These are phyloP conservation scores for Heteronetta atricapilla DNA, from an alignment of 2,113 vertebrate genomes.

Conservation along the genomic window DNA sequence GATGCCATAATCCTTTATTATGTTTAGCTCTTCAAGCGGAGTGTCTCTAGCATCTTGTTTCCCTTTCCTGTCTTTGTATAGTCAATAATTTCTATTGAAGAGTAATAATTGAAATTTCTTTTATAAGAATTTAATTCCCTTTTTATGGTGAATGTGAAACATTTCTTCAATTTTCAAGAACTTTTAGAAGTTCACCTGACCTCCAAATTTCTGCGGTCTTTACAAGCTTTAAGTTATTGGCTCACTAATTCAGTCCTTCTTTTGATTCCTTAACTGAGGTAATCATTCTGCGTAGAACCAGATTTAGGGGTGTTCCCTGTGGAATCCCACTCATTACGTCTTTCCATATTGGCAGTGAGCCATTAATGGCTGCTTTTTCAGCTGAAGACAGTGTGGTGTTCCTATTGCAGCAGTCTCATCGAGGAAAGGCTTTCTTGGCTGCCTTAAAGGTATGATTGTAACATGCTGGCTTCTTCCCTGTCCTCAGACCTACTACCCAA, in stretches of 20 bases:
- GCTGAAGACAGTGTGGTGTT: neutral
- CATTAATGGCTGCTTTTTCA: neutral
- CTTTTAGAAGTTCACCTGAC: neutral
- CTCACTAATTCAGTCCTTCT: neutral
- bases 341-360: neutral
- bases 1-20: neutral
- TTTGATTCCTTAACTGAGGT: neutral
- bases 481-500: neutral
- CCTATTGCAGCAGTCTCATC: neutral
- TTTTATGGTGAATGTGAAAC: neutral
- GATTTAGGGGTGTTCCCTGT: neutral
- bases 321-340: neutral
- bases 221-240: neutral
- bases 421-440: neutral
- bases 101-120: neutral
- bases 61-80: neutral
- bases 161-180: neutral
- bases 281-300: neutral
- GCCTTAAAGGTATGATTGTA: neutral
- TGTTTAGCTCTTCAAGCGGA: neutral
- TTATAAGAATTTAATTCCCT: neutral
- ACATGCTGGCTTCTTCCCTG: neutral
- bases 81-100: neutral
- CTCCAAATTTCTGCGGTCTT: neutral
- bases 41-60: neutral